Percentiles rank a stretch among this genome's conserved stretches.
Conservation (phyloP, 2,113 vertebrate genomes). For the Hydrolagus affinis region DNA sequence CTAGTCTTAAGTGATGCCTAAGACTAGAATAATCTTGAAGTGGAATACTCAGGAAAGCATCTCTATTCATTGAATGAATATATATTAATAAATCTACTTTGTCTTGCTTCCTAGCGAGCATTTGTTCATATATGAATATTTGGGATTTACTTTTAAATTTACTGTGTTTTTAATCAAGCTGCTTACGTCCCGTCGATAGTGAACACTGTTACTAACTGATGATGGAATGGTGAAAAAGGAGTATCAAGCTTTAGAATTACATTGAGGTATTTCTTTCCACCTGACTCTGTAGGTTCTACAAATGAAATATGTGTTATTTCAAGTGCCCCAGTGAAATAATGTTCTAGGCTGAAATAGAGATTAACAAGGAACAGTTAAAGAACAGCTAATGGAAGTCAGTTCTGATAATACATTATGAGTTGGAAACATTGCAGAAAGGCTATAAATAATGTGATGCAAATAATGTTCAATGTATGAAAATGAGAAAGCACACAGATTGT, state of each 20-base stretch:
- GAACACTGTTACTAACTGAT: no score
- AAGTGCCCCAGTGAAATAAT: background rate
- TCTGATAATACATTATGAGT: background rate
- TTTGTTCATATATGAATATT: no score
- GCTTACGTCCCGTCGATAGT: no score
- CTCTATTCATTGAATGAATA: no score
- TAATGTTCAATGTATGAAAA: background rate
- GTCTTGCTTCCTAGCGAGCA: no score
- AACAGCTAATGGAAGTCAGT: background rate
- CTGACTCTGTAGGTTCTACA: background rate
- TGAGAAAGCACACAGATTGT: background rate
- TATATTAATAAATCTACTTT: no score
- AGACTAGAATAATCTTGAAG: no score
- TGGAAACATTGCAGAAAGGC: background rate
- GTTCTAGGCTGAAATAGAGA: background rate
- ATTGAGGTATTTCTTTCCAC: background rate
- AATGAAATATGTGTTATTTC: background rate
- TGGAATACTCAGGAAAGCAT: no score
- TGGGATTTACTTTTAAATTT: no score
- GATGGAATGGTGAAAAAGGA: background rate
- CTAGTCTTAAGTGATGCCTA: no score
- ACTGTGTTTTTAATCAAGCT: no score
- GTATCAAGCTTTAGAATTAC: background rate
- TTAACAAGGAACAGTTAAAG: background rate
- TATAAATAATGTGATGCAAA: background rate